phyloP scores from a whole-genome alignment of 2,113 vertebrate species.

The Taxidea taxus region DNA sequence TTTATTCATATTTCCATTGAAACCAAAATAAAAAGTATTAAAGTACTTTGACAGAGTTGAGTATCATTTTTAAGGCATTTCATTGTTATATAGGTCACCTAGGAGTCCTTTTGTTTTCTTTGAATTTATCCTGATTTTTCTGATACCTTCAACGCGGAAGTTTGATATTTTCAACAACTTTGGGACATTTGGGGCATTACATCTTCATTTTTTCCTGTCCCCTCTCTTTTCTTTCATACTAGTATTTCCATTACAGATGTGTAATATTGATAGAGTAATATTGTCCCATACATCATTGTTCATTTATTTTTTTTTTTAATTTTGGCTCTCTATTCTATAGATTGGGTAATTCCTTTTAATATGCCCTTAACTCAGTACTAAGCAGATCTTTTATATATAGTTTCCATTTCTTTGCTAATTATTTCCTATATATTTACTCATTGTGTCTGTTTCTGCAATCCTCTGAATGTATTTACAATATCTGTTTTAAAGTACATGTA shows the following conservation, averaged over 20 bases:
- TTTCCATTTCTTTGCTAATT: not conserved
- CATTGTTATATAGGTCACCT: not conserved
- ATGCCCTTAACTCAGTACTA: not conserved
- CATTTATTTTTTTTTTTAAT: not conserved
- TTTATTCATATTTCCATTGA: not conserved
- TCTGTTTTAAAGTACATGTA: not conserved
- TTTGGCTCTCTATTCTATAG: not conserved
- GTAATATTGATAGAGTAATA: not conserved
- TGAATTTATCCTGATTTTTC: slow-evolving; percentile 11
- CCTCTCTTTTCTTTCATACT: not conserved
- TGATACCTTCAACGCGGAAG: not conserved
- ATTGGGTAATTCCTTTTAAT: not conserved
- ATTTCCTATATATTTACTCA: not conserved
- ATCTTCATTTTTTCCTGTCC: not conserved
- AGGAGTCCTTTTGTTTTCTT: not conserved
- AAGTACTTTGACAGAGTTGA: not conserved
- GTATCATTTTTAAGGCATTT: not conserved
- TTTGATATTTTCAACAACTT: not conserved
- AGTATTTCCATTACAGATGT: not conserved
- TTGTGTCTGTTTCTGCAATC: not conserved
- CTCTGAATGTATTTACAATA: not conserved
- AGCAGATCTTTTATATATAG: not conserved
- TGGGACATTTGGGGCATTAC: too few species aligned
- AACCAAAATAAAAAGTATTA: not conserved
- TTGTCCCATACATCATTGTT: not conserved